phyloP scores from a whole-genome alignment of 2,113 vertebrate species.

The Vireo altiloquus region DNA sequence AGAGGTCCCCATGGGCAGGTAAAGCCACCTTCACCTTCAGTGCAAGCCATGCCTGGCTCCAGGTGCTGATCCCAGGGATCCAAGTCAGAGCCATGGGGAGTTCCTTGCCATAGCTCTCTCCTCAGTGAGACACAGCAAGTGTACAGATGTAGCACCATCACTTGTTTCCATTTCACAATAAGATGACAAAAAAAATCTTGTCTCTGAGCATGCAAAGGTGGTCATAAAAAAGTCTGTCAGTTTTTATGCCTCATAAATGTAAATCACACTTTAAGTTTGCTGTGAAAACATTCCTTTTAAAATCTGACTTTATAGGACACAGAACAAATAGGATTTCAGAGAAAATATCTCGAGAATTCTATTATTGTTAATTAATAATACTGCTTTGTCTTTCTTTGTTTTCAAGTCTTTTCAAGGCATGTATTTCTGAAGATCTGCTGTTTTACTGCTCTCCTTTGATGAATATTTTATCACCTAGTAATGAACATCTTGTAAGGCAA shows the following conservation, averaged over 20 bases:
- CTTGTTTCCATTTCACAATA: background rate
- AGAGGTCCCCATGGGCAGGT: background rate
- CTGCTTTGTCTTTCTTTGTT: conserved; percentile 29
- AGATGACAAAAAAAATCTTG: background rate
- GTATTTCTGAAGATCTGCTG: conserved; percentile 24
- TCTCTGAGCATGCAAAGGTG: background rate
- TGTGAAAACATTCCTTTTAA: conserved; percentile 18
- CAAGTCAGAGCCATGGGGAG: background rate
- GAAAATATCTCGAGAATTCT: conserved; percentile 19
- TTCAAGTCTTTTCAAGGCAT: conserved; percentile 43
- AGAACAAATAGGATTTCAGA: conserved; percentile 11
- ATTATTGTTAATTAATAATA: conserved; percentile 43
- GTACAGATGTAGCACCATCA: background rate
- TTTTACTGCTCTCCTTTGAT: conserved; percentile 47
- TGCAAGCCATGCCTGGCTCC: background rate
- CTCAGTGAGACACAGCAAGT: background rate
- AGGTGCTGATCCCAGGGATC: background rate
- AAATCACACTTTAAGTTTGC: conserved; percentile 10
- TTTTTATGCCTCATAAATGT: conserved; percentile 32
- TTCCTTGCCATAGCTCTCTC: background rate
- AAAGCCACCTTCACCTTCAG: background rate
- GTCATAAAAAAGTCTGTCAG: background rate
- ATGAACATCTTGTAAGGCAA: conserved; percentile 47
- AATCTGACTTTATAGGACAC: background rate
- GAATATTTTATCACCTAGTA: conserved; percentile 67